Percentiles rank a stretch among this genome's conserved stretches.
phyloP scores from a whole-genome alignment of 2,888 invertebrate species.

The Kuschelorhynchus macadamiae region DNA sequence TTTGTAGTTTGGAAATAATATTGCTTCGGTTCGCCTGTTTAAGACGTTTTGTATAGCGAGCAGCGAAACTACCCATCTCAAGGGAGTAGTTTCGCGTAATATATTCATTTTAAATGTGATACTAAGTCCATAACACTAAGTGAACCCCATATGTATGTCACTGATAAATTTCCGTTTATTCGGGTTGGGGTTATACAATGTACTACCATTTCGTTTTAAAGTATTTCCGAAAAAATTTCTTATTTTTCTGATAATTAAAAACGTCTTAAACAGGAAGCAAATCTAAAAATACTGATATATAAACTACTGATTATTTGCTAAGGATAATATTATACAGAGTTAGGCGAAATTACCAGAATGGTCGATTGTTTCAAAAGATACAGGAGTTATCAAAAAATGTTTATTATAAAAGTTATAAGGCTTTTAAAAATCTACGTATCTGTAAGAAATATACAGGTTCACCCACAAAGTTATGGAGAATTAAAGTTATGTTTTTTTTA shows the following conservation, averaged over 20 bases:
- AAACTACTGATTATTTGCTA: too few species aligned
- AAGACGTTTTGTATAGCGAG: conserved; percentile 46
- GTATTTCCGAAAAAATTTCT: not conserved
- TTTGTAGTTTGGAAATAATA: conserved; percentile 68
- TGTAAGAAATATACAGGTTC: too few species aligned
- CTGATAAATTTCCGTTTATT: conserved; percentile 41
- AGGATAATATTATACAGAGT: too few species aligned
- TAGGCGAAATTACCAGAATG: too few species aligned
- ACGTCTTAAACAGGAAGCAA: too few species aligned
- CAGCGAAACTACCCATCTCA: conserved; percentile 54
- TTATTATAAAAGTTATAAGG: too few species aligned
- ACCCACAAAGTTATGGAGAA: too few species aligned
- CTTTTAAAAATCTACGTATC: too few species aligned
- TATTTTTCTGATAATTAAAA: not conserved
- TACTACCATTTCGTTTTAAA: not conserved
- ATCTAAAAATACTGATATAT: too few species aligned
- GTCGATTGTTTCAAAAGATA: too few species aligned
- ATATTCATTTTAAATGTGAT: conserved; percentile 56
- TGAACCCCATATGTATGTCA: conserved; percentile 48
- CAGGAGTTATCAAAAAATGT: too few species aligned
- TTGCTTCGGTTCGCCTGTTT: conserved; percentile 59
- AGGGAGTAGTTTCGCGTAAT: conserved; percentile 55
- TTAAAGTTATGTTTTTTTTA: too few species aligned
- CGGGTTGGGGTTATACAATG: conserved; percentile 4
- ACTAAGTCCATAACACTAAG: conserved; percentile 48